Evolutionary conservation across 2,113 vertebrate genomes (phyloP).

Genomic region (Neolamprologus variostigma): DNA sequence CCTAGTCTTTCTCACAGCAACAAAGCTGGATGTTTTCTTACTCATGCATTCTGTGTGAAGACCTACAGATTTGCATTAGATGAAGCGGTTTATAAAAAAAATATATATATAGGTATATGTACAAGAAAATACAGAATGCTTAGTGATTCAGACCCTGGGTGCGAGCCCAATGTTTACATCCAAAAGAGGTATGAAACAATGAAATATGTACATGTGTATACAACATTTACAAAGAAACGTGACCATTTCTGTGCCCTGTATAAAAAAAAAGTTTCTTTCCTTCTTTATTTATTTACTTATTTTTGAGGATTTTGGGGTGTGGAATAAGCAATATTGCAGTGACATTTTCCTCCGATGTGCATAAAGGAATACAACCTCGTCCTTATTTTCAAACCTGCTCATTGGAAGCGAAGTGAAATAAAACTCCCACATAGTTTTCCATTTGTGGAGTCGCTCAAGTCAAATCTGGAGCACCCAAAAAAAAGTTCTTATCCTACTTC

Average conservation of each 20-base stretch:
- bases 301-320: background rate
- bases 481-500: conserved; percentile 9
- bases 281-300: background rate
- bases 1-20: conserved; percentile 9
- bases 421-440: background rate
- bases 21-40: conserved; percentile 5
- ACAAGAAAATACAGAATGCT: conserved; percentile 4
- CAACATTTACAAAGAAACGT: conserved; percentile 50
- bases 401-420: background rate
- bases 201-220: conserved; percentile 58
- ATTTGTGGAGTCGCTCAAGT: conserved; percentile 17
- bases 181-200: conserved; percentile 43
- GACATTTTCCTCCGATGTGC: conserved; percentile 6
- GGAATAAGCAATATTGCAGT: background rate
- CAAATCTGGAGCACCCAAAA: conserved; percentile 35
- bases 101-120: background rate
- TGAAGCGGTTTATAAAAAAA: background rate
- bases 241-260: background rate
- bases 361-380: background rate
- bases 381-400: background rate
- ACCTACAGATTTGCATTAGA: conserved; percentile 21
- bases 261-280: background rate
- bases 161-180: conserved; percentile 33
- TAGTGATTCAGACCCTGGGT: conserved; percentile 23
- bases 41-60: background rate